Percentiles rank a stretch among this genome's conserved stretches.
These are phyloP conservation scores for Paratilapia polleni DNA, from an alignment of 2,113 vertebrate genomes.

Conservation along the genomic window DNA sequence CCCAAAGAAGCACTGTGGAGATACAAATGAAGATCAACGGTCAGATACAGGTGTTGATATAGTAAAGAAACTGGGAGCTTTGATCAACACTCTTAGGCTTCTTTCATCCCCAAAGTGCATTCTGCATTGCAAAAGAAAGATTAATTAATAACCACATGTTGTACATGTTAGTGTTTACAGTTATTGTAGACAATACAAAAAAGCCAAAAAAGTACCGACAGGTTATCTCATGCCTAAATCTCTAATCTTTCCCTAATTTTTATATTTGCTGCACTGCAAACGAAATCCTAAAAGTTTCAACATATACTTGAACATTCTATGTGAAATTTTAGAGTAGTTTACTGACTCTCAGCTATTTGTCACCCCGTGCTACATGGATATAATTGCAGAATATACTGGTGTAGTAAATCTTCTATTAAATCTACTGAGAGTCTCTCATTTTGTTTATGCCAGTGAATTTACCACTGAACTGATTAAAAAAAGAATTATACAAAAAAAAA, in stretches of 20 bases:
- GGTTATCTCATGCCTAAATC: background rate
- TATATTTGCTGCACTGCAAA: background rate
- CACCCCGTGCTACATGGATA: background rate
- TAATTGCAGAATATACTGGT: background rate
- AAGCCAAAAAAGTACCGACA: accelerated
- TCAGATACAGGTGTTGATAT: background rate
- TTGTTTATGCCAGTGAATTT: background rate
- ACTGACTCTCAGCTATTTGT: too few species aligned
- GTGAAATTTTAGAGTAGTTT: background rate
- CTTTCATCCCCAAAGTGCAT: background rate
- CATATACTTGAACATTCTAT: background rate
- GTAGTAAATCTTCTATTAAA: too few species aligned
- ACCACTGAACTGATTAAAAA: too few species aligned
- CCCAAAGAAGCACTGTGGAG: constrained; percentile 61
- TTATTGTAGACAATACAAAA: background rate
- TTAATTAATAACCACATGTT: background rate
- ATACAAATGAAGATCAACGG: constrained; percentile 17
- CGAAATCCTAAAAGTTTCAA: background rate
- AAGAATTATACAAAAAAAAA: too few species aligned
- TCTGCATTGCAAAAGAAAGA: background rate
- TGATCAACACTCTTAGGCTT: accelerated
- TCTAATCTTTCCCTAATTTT: background rate
- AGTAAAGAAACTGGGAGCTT: accelerated
- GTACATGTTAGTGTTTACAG: background rate
- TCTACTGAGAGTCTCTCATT: background rate